phyloP scores from a whole-genome alignment of 2,888 invertebrate genomes.

The Shargacucullia verbasci region DNA sequence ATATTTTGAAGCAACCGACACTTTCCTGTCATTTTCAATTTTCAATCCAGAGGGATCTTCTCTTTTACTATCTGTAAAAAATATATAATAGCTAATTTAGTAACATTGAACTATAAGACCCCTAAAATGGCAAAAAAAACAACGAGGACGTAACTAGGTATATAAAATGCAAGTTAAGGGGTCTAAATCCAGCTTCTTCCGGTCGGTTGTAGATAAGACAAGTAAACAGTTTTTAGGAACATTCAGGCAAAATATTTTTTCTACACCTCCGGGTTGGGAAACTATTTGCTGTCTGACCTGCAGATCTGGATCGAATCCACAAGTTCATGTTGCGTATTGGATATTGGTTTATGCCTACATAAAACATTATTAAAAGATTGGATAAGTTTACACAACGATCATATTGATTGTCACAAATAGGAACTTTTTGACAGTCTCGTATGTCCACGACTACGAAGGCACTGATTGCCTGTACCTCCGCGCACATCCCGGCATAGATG shows the following conservation, averaged over 20 bases:
- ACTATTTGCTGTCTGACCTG: no score
- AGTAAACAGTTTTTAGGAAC: no score
- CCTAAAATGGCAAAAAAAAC: no score
- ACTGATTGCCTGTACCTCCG: conserved; percentile 90
- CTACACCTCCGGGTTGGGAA: no score
- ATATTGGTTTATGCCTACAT: no score
- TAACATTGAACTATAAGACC: not conserved
- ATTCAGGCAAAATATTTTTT: no score
- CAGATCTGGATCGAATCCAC: no score
- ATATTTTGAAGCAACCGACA: conserved; percentile 52
- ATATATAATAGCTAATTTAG: conserved; percentile 4
- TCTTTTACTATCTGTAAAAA: conserved; percentile 92
- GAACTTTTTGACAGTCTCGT: conserved; percentile 7
- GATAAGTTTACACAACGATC: not conserved
- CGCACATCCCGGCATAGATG: conserved; percentile 95
- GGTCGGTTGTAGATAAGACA: no score
- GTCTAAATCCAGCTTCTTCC: no score
- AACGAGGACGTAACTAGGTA: no score
- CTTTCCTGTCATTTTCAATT: conserved; percentile 52
- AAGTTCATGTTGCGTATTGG: no score
- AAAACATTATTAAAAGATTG: not conserved
- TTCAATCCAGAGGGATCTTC: conserved; percentile 92
- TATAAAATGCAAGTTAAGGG: no score
- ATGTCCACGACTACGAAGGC: conserved; percentile 16
- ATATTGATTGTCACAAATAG: not conserved